Percentiles rank a stretch among this genome's conserved stretches.
Conservation (phyloP, 2,888 invertebrate species). For the Drosophila meridiana region DNA sequence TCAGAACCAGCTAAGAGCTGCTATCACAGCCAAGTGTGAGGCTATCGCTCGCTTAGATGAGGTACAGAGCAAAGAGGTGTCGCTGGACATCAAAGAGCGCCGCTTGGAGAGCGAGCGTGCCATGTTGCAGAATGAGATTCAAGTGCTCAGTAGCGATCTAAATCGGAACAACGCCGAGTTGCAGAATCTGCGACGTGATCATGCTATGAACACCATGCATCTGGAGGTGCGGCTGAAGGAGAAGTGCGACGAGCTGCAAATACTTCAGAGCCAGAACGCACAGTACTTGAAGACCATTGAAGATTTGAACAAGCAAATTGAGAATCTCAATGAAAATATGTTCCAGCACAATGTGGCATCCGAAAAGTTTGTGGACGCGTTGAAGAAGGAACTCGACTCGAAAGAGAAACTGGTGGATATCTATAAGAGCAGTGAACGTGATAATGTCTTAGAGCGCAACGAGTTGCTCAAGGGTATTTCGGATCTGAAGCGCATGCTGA, state of each 20-base stretch:
- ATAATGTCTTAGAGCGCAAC: conserved; percentile 91
- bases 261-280: conserved; percentile 89
- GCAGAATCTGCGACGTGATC: conserved; percentile 91
- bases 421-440: conserved; percentile 92
- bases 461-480: conserved; percentile 91
- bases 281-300: conserved; percentile 90
- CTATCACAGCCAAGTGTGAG: conserved; percentile 93
- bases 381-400: conserved; percentile 92
- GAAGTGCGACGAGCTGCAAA: conserved; percentile 91
- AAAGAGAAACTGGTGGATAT: conserved; percentile 93
- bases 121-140: conserved; percentile 91
- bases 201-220: conserved; percentile 88
- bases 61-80: conserved; percentile 91
- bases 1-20: conserved; percentile 90
- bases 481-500: conserved; percentile 90
- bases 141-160: conserved; percentile 91
- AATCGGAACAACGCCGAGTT: conserved; percentile 92
- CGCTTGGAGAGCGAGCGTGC: conserved; percentile 93
- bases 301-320: conserved; percentile 88
- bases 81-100: conserved; percentile 92
- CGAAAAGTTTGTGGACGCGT: conserved; percentile 90
- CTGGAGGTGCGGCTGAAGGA: conserved; percentile 91
- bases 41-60: conserved; percentile 92
- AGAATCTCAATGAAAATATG: conserved; percentile 89
- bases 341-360: conserved; percentile 90